Base-by-base conservation (phyloP, 2,797 vertebrate species). In the Synaphobranchus kaupii region DNA sequence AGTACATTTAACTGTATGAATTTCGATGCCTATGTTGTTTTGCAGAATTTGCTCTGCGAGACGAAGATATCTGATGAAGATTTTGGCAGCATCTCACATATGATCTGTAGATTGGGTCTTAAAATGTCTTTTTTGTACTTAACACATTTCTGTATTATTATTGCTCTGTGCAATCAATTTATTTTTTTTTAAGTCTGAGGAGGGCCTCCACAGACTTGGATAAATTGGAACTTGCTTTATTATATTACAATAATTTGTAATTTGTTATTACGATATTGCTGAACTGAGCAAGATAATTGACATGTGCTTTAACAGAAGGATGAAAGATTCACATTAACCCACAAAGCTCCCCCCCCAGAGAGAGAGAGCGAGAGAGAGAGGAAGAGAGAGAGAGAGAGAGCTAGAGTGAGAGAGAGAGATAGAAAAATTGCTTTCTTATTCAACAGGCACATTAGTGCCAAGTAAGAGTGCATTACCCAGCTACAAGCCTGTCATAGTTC, bases 401-500 rank as follows among this genome's bases (percentile, higher is more conserved):
- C n/a, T n/a, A n/a, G n/a, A n/a, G n/a, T n/a, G n/a, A n/a, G 56
- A 83, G 81, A 60, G 48, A 90, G 60, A 63, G 60, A 63, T 5
- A 63, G 22, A 63, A 22, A 63, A 91, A 89, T 87, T 60, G 66
- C 85, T 68, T 86, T 91, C 87, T 90, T 89, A 91, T 89, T 90
- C 90, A 90, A 90, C 88, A 88, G 85, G 84, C 86, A 91, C 84
- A 87, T 90, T 90, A 90, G 87, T 68, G 66, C 82, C 68, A 58
- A 88, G 88, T 86, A 85, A 91, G 89, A 90, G 87, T 86, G 87
- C 81, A 88, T 89, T 91, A 86, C 86, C 56, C 52, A 71, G 52
- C 89, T 87, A 86, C 89, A 90, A 92, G 88, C 90, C 89, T 84
- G 87, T 89, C 91, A 93, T 90, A 90, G 90, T 90, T 92, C 92